A percentile compares a stretch with the other conserved stretches of the same genome.
Evolutionary conservation across 1,140 invertebrate species (phyloP).

Genomic region (Diachasmimorpha longicaudata): DNA sequence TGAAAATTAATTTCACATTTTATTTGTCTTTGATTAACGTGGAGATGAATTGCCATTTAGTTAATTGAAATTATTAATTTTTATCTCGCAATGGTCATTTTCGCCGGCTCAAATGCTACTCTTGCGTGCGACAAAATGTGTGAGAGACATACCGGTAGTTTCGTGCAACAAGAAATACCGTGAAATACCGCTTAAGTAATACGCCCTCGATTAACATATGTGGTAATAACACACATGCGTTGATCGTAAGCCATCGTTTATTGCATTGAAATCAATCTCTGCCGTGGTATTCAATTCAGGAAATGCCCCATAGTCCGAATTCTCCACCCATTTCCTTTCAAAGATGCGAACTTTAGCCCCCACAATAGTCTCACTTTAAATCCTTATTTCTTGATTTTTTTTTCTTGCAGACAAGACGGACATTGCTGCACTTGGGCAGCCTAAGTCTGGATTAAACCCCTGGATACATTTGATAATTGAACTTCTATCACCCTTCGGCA

Average conservation of each 20-base stretch:
- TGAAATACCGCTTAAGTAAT: constrained; percentile 48
- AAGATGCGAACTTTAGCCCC: too few relatives aligned
- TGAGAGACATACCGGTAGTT: background rate
- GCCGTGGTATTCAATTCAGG: background rate
- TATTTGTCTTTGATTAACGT: background rate
- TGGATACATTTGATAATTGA: background rate
- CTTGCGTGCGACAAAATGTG: background rate
- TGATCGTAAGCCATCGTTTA: background rate
- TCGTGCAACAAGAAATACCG: background rate
- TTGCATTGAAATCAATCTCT: background rate
- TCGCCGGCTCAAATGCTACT: background rate
- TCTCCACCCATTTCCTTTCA: background rate
- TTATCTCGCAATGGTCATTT: background rate
- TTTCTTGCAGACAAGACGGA: background rate
- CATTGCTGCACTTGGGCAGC: too few relatives aligned
- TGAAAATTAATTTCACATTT: background rate
- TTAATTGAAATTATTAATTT: background rate
- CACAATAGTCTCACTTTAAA: background rate
- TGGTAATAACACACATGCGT: constrained; percentile 32
- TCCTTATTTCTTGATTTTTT: too few relatives aligned
- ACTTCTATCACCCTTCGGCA: constrained; percentile 17
- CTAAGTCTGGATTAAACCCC: background rate
- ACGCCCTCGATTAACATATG: constrained; percentile 49
- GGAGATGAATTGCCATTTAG: background rate
- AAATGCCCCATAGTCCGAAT: background rate